Conservation (phyloP, 2,888 invertebrate species). For the Temnothorax rugatulus region DNA sequence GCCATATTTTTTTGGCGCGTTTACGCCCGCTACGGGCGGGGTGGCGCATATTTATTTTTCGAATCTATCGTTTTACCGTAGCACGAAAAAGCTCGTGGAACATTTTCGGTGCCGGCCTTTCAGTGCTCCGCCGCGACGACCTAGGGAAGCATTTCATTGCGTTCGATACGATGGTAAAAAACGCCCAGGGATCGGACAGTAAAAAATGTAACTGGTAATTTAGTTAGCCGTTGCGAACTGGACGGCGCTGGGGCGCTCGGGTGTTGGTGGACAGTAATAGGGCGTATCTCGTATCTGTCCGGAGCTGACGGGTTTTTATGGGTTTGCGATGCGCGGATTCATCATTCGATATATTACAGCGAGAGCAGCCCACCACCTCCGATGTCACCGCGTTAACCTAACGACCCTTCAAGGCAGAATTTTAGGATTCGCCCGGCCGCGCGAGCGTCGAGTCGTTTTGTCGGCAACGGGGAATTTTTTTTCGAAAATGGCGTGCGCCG, state of each 20-base stretch:
- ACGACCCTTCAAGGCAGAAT: slow-evolving; percentile 79
- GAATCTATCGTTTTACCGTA: slow-evolving; percentile 72
- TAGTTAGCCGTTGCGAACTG: slow-evolving; percentile 84
- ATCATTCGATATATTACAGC: slow-evolving; percentile 85
- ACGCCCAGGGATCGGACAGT: slow-evolving; percentile 83
- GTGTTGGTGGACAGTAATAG: slow-evolving; percentile 85
- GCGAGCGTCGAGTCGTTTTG: slow-evolving; percentile 54
- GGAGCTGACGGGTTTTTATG: slow-evolving; percentile 85
- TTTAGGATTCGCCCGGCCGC: slow-evolving; percentile 69
- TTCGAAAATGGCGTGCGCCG: slow-evolving; percentile 58
- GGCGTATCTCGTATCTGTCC: slow-evolving; percentile 85
- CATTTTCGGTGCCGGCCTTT: slow-evolving; percentile 72
- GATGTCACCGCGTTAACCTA: slow-evolving; percentile 81
- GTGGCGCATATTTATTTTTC: slow-evolving; percentile 71
- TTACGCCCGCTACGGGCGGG: slow-evolving; percentile 70
- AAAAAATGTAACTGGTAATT: slow-evolving; percentile 86
- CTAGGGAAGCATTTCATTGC: slow-evolving; percentile 83
- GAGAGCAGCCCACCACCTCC: slow-evolving; percentile 72
- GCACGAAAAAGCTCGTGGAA: slow-evolving; percentile 63
- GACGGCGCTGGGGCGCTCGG: slow-evolving; percentile 75
- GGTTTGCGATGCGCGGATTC: slow-evolving; percentile 85
- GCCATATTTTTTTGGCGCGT: slow-evolving; percentile 70
- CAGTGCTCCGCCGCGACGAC: slow-evolving; percentile 72
- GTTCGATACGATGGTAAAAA: slow-evolving; percentile 84
- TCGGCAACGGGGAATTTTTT: slow-evolving; percentile 53